These are phyloP conservation scores for Drosophila subquinaria DNA, from an alignment of 2,888 invertebrate genomes.

Conservation along the genomic window DNA sequence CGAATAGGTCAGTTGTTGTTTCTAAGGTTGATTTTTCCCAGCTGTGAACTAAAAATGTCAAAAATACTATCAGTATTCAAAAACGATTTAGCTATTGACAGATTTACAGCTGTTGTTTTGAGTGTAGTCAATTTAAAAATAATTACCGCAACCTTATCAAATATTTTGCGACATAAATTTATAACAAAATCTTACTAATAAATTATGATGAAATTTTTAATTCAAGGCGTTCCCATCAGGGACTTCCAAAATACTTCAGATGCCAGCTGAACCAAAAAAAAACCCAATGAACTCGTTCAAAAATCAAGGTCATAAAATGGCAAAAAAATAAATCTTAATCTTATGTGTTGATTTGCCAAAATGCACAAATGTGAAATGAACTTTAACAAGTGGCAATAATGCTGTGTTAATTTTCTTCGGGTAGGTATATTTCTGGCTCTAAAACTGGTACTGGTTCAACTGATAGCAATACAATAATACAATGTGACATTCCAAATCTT, in stretches of 20 bases:
- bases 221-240: not conserved
- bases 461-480: slow-evolving; percentile 38
- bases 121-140: slow-evolving; percentile 37
- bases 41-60: slow-evolving; percentile 7
- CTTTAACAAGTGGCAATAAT: slow-evolving; percentile 14
- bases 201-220: slow-evolving; percentile 11
- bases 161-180: slow-evolving; percentile 27
- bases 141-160: slow-evolving; percentile 33
- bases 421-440: slow-evolving; percentile 1
- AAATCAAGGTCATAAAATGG: slow-evolving; percentile 15
- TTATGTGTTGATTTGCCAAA: slow-evolving; percentile 11
- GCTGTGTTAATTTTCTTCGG: slow-evolving; percentile 4
- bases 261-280: slow-evolving; percentile 1
- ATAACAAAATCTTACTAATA: slow-evolving; percentile 7
- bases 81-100: slow-evolving; percentile 17
- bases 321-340: slow-evolving; percentile 17
- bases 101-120: slow-evolving; percentile 39
- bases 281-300: not conserved
- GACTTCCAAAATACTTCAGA: not conserved
- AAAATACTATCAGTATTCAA: slow-evolving; percentile 8
- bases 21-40: slow-evolving; percentile 1
- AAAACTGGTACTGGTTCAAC: slow-evolving; percentile 2
- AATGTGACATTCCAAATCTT: slow-evolving; percentile 59
- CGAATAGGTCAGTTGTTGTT: slow-evolving; percentile 8
- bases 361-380: slow-evolving; percentile 3